Evolutionary conservation across 2,888 invertebrate species (phyloP).

Genomic region (Daptonema setosum): DNA sequence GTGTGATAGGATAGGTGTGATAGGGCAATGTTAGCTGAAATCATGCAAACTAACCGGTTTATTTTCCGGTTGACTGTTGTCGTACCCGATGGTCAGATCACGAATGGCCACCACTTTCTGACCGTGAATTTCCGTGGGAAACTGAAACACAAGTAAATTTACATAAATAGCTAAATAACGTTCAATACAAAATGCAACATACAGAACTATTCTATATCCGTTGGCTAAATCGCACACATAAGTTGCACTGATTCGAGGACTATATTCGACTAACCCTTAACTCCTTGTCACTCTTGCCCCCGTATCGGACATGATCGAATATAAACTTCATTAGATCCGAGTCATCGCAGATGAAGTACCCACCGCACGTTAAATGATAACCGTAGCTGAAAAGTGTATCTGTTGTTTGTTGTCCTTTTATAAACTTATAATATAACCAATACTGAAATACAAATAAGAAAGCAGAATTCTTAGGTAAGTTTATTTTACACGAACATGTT

Average conservation of each 20-base stretch:
- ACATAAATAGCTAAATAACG: too few species aligned
- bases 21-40: too few species aligned
- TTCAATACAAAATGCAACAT: too few species aligned
- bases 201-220: too few species aligned
- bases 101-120: conserved; percentile 45
- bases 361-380: conserved; percentile 61
- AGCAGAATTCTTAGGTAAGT: background rate
- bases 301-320: conserved; percentile 60
- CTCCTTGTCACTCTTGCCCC: conserved; percentile 12
- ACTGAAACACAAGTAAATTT: too few species aligned
- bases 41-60: conserved; percentile 43
- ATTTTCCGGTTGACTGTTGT: conserved; percentile 46
- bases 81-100: conserved; percentile 70
- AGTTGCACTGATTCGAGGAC: too few species aligned
- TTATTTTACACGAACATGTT: conserved; percentile 36
- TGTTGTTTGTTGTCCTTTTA: too few species aligned
- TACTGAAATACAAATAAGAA: background rate
- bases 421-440: conserved; percentile 4
- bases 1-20: too few species aligned
- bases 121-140: conserved; percentile 32
- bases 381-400: conserved; percentile 54
- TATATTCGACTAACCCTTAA: conserved; percentile 25
- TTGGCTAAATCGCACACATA: too few species aligned
- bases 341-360: conserved; percentile 69
- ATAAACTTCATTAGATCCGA: conserved; percentile 45